These are phyloP conservation scores for Cettia cetti DNA, from an alignment of 2,113 vertebrate species.

Conservation along the genomic window DNA sequence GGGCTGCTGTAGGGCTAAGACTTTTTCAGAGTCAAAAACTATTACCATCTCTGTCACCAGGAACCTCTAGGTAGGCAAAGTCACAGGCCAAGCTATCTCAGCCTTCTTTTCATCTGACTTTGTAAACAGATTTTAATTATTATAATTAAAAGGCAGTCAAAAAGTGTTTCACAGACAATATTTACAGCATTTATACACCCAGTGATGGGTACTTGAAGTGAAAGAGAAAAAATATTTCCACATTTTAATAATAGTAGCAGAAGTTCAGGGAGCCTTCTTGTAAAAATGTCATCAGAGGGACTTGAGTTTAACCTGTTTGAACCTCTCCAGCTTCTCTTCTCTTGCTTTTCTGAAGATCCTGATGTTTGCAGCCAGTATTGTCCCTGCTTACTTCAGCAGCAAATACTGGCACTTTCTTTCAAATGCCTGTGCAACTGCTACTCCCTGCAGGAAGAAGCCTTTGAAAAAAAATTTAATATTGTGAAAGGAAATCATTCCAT, in stretches of 20 bases:
- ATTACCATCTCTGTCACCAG: neutral
- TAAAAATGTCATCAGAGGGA: neutral
- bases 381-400: neutral
- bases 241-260: neutral
- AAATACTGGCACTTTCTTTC: neutral
- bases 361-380: neutral
- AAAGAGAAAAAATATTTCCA: neutral
- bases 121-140: conserved; percentile 31
- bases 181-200: neutral
- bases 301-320: conserved; percentile 8
- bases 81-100: neutral
- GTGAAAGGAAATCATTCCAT: neutral
- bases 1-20: neutral
- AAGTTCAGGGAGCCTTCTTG: neutral
- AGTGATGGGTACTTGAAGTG: neutral
- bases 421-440: neutral
- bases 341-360: neutral
- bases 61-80: neutral
- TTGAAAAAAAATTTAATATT: neutral
- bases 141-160: conserved; percentile 30
- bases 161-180: neutral
- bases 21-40: neutral
- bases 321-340: neutral
- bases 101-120: neutral
- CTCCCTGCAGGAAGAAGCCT: neutral